phyloP scores from a whole-genome alignment of 2,797 vertebrate genomes.

The Typhlichthys subterraneus region DNA sequence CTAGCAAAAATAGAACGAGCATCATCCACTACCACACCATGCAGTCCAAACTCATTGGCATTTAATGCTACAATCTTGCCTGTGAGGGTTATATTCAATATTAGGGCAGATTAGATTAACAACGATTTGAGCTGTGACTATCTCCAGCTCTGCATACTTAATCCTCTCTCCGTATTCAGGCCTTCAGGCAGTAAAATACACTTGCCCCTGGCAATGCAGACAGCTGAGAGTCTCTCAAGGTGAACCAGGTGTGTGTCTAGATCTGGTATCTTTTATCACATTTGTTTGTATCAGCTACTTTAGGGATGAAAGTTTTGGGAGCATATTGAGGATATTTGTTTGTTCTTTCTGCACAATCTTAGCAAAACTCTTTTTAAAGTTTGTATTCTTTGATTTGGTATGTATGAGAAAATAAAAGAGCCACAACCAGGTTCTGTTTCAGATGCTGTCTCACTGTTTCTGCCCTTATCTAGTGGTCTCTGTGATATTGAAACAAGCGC shows the following conservation, averaged over 20 bases:
- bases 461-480: slow-evolving; percentile 55
- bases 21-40: too few relatives aligned
- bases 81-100: background rate
- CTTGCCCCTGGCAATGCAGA: background rate
- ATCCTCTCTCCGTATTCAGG: slow-evolving; percentile 3
- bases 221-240: slow-evolving; percentile 3
- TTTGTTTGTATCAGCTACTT: slow-evolving; percentile 14
- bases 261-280: slow-evolving; percentile 19
- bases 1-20: too few relatives aligned
- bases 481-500: slow-evolving; percentile 57
- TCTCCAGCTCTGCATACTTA: background rate
- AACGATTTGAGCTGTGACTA: background rate
- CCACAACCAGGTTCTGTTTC: slow-evolving; percentile 15
- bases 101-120: background rate
- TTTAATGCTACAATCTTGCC: slow-evolving; percentile 13
- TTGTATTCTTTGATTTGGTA: slow-evolving; percentile 50
- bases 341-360: slow-evolving; percentile 20
- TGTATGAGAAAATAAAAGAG: slow-evolving; percentile 32
- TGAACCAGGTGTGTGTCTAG: slow-evolving; percentile 11
- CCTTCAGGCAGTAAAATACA: background rate
- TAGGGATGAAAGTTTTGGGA: slow-evolving; percentile 7
- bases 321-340: slow-evolving; percentile 29
- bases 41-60: background rate
- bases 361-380: slow-evolving; percentile 32
- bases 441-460: slow-evolving; percentile 2